Conservation (phyloP, 2,797 vertebrate genomes). For the Heterohyrax brucei region DNA sequence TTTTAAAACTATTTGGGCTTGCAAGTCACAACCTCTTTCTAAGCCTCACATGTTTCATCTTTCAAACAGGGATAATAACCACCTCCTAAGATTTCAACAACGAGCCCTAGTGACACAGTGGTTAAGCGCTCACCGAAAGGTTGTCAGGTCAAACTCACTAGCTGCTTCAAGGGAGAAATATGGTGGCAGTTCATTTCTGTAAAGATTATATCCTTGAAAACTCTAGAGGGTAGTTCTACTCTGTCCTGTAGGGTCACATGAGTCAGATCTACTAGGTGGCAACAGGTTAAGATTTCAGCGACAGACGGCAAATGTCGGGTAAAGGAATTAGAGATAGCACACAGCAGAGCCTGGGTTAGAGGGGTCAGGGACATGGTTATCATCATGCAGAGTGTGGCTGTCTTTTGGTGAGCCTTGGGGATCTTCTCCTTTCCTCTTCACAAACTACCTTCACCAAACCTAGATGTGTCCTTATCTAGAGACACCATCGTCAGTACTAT, state of each 20-base stretch:
- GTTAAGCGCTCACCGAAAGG: too few relatives aligned
- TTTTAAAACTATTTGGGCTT: neutral
- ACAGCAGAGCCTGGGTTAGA: neutral
- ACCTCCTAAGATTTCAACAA: neutral
- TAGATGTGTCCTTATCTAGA: neutral
- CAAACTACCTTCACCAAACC: neutral
- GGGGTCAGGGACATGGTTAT: neutral
- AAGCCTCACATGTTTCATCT: neutral
- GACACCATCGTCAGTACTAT: neutral
- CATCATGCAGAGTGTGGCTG: neutral
- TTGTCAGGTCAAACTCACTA: too few relatives aligned
- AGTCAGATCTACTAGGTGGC: neutral
- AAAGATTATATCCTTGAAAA: too few relatives aligned
- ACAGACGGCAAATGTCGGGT: neutral
- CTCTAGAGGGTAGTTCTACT: too few relatives aligned
- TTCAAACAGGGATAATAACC: neutral
- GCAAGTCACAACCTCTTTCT: neutral
- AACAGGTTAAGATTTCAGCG: neutral
- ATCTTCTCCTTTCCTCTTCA: neutral
- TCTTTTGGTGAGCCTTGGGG: neutral
- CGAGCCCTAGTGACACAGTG: too few relatives aligned
- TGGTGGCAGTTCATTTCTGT: too few relatives aligned
- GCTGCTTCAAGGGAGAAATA: too few relatives aligned
- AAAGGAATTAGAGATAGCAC: neutral
- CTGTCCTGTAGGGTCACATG: too few relatives aligned